These are phyloP conservation scores for Achatina immaculata DNA, from an alignment of 1,140 invertebrate species.

Conservation along the genomic window DNA sequence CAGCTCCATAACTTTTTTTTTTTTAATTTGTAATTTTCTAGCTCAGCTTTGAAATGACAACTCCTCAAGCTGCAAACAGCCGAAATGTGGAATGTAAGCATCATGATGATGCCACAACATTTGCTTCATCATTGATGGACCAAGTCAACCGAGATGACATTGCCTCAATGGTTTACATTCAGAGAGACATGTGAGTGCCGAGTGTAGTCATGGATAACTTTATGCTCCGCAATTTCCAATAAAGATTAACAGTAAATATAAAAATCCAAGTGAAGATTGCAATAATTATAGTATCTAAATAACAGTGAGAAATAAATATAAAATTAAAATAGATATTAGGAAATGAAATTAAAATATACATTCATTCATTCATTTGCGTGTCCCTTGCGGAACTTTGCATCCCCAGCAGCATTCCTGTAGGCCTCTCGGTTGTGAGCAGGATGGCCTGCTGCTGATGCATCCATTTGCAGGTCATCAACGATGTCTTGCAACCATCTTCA, in stretches of 20 bases:
- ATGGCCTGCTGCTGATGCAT: too few species aligned
- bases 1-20: too few species aligned
- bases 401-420: too few species aligned
- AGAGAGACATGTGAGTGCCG: slow-evolving; percentile 56
- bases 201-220: not conserved
- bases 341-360: too few species aligned
- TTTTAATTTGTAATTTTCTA: too few species aligned
- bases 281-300: not conserved
- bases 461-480: too few species aligned
- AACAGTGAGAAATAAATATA: slow-evolving; percentile 3
- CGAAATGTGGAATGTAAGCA: not conserved
- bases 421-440: too few species aligned
- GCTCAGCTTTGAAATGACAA: not conserved
- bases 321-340: too few species aligned
- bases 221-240: not conserved
- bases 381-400: too few species aligned
- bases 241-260: not conserved
- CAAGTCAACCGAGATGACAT: slow-evolving; percentile 59
- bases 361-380: too few species aligned
- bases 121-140: slow-evolving; percentile 51
- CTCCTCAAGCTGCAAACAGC: not conserved
- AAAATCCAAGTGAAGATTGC: not conserved
- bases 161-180: slow-evolving; percentile 52
- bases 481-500: too few species aligned
- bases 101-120: slow-evolving; percentile 44